Base-by-base conservation (phyloP, 2,888 invertebrate species). In the Eilema depressum region DNA sequence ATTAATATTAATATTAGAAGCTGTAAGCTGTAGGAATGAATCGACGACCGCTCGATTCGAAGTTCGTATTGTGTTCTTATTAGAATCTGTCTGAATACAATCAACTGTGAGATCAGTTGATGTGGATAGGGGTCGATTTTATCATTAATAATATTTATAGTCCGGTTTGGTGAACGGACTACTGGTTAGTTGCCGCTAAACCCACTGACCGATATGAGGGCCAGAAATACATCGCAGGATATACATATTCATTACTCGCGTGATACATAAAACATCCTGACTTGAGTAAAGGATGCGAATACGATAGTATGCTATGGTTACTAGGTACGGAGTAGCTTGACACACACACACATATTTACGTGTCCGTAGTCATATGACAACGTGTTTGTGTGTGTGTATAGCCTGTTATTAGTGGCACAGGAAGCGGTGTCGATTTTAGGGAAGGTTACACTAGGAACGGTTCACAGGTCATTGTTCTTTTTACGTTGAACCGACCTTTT, bases 401-500 rank as follows among this genome's bases (percentile, higher is more conserved):
- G 81, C 82, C 81, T 82, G 87, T 89, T 86, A 89, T 90, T 90
- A 91, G 88, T 88, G 88, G 87, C 86, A 86, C 93, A 94, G 95
- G 94, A 94, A 93, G 89, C 90, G 89, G 89, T 91, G 93, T 93
- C 93, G 92, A 92, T 92, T 94, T 93, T 93, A 89, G 93, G 93
- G 92, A 94, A 93, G 91, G 92, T 89, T 92, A 90, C 88, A 85
- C 89, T 88, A 89, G 87, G 85, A 93, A 91, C 87, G 89, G 89
- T 91, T 92, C 89, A 88, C 91, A 89, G 94, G 94, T 94, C 94
- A 94, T 93, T 94, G 94, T 94, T 91, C 86, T 91, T 87, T 89
- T 91, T 88, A 91, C 91, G 84, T 83, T 85, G 88, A 86, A 88
- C 77, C 86, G 86, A 81, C 86, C 83, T 91, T 92, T 66, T 92